Evolutionary conservation across 1,140 invertebrate genomes (phyloP).

Genomic region (Trachymyrmex cornetzi): DNA sequence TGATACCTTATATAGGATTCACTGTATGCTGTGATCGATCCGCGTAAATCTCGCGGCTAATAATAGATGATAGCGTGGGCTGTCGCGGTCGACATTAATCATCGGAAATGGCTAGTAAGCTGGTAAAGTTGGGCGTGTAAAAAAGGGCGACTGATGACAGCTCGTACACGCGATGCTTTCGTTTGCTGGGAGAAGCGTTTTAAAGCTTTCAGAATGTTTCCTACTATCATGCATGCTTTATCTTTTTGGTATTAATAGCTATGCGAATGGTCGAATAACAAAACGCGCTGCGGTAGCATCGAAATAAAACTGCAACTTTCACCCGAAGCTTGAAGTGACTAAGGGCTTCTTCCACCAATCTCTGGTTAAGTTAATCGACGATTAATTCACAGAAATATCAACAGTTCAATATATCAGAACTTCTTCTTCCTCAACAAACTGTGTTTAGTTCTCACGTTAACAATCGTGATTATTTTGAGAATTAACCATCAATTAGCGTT

Average conservation of each 20-base stretch:
- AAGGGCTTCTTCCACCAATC: not conserved
- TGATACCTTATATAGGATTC: conserved; percentile 26
- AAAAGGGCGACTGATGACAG: conserved; percentile 54
- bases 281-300: not conserved
- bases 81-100: conserved; percentile 58
- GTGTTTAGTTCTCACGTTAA: no score
- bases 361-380: no score
- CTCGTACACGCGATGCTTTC: conserved; percentile 53
- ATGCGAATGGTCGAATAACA: not conserved
- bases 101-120: conserved; percentile 50
- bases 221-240: conserved; percentile 19
- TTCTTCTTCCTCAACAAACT: no score
- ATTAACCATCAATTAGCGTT: no score
- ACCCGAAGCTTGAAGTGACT: not conserved
- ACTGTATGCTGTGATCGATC: conserved; percentile 37
- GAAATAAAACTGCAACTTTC: conserved; percentile 16
- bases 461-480: no score
- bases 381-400: no score
- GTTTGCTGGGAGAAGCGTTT: conserved; percentile 15
- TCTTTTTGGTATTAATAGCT: conserved; percentile 32
- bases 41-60: conserved; percentile 59
- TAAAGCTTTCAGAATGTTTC: conserved; percentile 16
- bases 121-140: conserved; percentile 36
- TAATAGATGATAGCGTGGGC: conserved; percentile 62
- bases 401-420: no score